These are phyloP conservation scores for Lagodon rhomboides DNA, from an alignment of 2,797 vertebrate species.

Conservation along the genomic window DNA sequence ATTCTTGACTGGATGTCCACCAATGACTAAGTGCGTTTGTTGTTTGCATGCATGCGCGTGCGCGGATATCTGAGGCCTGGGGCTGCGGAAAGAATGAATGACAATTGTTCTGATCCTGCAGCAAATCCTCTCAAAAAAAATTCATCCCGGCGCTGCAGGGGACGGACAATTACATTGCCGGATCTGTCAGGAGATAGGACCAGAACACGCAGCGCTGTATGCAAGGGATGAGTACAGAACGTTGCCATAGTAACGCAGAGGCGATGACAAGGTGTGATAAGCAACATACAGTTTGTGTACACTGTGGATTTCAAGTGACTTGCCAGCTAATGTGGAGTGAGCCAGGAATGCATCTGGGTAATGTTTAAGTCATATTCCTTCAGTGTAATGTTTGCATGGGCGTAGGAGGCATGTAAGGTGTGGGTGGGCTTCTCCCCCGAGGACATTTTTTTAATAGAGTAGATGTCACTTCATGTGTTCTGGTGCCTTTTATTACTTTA, in stretches of 20 bases:
- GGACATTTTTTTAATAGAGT: no score
- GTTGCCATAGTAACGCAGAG: slow-evolving; percentile 64
- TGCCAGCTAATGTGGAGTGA: neutral
- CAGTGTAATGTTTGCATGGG: neutral
- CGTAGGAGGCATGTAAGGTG: no score
- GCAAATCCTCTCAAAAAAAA: slow-evolving; percentile 40
- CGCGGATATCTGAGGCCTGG: slow-evolving; percentile 13
- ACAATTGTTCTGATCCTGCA: slow-evolving; percentile 52
- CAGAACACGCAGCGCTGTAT: slow-evolving; percentile 26
- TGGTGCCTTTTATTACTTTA: no score
- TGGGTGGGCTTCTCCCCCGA: no score
- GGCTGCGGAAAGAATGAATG: slow-evolving; percentile 38
- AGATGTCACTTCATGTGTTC: no score
- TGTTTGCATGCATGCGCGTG: neutral
- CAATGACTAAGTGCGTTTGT: neutral
- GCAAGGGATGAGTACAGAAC: slow-evolving; percentile 28
- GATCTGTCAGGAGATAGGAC: slow-evolving; percentile 38
- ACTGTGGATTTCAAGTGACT: slow-evolving; percentile 3
- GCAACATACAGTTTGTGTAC: slow-evolving; percentile 24
- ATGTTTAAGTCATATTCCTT: neutral
- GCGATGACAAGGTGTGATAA: slow-evolving; percentile 32
- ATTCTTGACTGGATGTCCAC: slow-evolving; percentile 39
- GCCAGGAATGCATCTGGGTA: neutral
- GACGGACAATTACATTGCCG: slow-evolving; percentile 42
- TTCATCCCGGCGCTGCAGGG: slow-evolving; percentile 42